Evolutionary conservation across 2,113 vertebrate genomes (phyloP).

Genomic region (Eira barbara): DNA sequence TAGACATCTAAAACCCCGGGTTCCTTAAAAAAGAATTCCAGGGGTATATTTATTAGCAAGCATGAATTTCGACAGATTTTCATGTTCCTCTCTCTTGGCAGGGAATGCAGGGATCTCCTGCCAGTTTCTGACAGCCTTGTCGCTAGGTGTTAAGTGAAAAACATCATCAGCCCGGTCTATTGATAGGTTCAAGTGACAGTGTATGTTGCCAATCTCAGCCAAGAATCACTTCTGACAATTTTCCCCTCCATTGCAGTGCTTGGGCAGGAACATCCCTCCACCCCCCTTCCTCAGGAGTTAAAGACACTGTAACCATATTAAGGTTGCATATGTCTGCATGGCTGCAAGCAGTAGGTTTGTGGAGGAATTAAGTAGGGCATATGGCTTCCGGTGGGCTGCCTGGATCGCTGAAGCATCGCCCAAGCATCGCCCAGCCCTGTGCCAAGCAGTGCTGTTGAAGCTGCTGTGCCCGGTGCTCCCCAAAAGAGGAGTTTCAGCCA

Average conservation of each 20-base stretch:
- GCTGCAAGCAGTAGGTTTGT: constrained; percentile 34
- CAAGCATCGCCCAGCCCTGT: neutral
- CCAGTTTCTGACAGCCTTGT: constrained; percentile 75
- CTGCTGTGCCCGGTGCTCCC: neutral
- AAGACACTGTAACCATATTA: constrained; percentile 45
- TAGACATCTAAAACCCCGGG: constrained; percentile 41
- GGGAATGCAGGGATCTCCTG: constrained; percentile 56
- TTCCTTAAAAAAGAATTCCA: constrained; percentile 71
- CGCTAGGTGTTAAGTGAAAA: constrained; percentile 76
- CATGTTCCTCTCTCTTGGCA: constrained; percentile 73
- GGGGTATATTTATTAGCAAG: constrained; percentile 74
- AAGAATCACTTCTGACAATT: constrained; percentile 70
- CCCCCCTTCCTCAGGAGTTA: neutral
- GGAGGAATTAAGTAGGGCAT: constrained; percentile 46
- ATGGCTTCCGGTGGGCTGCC: constrained; percentile 45
- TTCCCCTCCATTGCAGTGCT: neutral
- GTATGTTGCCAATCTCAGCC: constrained; percentile 68
- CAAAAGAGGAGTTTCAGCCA: neutral
- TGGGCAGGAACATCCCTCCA: neutral
- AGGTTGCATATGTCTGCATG: constrained; percentile 37
- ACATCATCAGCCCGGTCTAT: constrained; percentile 69
- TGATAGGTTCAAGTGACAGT: constrained; percentile 74
- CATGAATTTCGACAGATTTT: constrained; percentile 73
- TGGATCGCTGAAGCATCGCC: neutral
- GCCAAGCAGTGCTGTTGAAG: constrained; percentile 45